Conservation (phyloP, 2,888 invertebrate species). For the Autographa pulchrina region DNA sequence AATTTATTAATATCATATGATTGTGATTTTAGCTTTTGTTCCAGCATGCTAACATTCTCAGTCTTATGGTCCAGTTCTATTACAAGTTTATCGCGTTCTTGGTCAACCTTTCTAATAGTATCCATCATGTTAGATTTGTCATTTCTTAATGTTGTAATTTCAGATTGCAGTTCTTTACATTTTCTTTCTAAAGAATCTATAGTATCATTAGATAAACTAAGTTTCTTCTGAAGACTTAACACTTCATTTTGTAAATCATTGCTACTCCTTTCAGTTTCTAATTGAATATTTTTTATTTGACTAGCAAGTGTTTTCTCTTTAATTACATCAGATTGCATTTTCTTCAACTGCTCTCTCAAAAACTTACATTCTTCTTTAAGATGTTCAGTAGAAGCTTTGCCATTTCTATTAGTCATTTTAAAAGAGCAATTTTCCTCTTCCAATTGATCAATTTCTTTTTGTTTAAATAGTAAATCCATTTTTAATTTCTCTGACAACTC, state of each 20-base stretch:
- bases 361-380: constrained; percentile 83
- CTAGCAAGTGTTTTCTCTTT: constrained; percentile 85
- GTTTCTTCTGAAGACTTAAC: constrained; percentile 90
- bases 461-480: constrained; percentile 81
- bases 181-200: constrained; percentile 89
- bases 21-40: constrained; percentile 91
- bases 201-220: constrained; percentile 90
- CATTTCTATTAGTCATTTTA: constrained; percentile 82
- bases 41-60: constrained; percentile 91
- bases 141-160: constrained; percentile 89
- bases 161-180: constrained; percentile 89
- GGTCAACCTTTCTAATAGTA: constrained; percentile 91
- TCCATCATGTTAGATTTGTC: constrained; percentile 91
- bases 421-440: constrained; percentile 85
- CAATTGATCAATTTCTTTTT: constrained; percentile 81
- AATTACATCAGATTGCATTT: constrained; percentile 83
- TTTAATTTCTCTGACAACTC: constrained; percentile 81
- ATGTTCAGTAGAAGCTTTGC: constrained; percentile 82
- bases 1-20: constrained; percentile 87
- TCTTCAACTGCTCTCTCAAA: constrained; percentile 84
- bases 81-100: constrained; percentile 92
- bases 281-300: constrained; percentile 91
- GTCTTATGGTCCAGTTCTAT: constrained; percentile 93
- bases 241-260: constrained; percentile 92
- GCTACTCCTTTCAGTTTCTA: constrained; percentile 93